Evolutionary conservation across 2,113 vertebrate species (phyloP), one percentile per base, ranked within the genome.

Genomic region (Abramis brama): DNA sequence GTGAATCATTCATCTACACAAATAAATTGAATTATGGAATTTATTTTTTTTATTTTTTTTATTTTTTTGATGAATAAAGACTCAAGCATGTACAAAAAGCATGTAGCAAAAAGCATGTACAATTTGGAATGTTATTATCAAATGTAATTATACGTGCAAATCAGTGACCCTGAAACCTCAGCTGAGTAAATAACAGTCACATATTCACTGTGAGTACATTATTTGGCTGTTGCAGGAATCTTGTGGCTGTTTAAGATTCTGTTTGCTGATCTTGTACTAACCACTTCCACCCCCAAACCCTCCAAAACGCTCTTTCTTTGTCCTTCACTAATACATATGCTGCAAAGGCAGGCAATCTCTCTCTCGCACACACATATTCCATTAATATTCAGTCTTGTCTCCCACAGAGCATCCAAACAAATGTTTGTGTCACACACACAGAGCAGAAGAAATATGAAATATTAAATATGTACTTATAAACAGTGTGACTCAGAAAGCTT

Each of bases 401-500:
- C 66, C 82, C 64, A 83, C 45, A 83, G 47, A 73, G 82, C 68
- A 83, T 57, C 68, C 64, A 83, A 73, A 73, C 47, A 83, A 83
- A 70, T 68, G 45, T 82, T 70, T 73, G 82, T 83, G 82, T 73
- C 82, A 73, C 82, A 83, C 82, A 19, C 50, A 83, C 23, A 73
- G 52, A 74, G 64, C 50, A 73, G 33, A 55, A 83, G 82, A 83
- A 71, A 55, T 83, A 83, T 70, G 12, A 83, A 83, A 73, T 83
- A 83, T 83, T 83, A 73, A 83, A 83, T 83, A 83, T 83, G 50
- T 73, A 83, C 52, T 74, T 71, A 83, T 83, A 83, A 83, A 83
- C 82, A 83, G 10, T 83, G 82, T 11, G 68, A 25, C 68, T 83
- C 21, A 57, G 47, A 83, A 73, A 70, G 75, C 75, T 77, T 55